phyloP scores from a whole-genome alignment of 2,888 invertebrate genomes.

The Tricholauxania praeusta region DNA sequence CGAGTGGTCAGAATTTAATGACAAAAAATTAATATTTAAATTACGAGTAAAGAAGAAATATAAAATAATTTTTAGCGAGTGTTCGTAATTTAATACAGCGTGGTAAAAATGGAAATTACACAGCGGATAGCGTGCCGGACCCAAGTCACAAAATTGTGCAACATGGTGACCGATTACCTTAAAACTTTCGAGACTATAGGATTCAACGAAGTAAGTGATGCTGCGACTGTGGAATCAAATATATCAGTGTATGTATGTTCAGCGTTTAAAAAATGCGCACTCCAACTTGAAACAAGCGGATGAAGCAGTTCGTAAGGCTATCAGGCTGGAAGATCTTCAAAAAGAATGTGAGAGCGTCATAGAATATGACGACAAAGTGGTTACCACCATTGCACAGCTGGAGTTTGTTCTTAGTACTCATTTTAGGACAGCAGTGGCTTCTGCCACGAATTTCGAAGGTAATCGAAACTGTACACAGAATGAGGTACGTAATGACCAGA shows the following conservation, averaged over 20 bases:
- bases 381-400: constrained; percentile 27
- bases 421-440: constrained; percentile 1
- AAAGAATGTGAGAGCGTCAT: constrained; percentile 32
- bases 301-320: constrained; percentile 24
- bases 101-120: constrained; percentile 25
- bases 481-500: neutral
- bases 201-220: constrained; percentile 12
- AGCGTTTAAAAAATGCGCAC: constrained; percentile 27
- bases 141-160: constrained; percentile 36
- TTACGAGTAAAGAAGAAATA: neutral
- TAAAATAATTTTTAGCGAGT: neutral
- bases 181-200: constrained; percentile 30
- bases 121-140: constrained; percentile 21
- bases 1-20: neutral
- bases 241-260: neutral
- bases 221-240: neutral
- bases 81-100: too few species aligned
- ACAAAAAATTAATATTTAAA: neutral
- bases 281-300: constrained; percentile 37
- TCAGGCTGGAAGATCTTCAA: constrained; percentile 26
- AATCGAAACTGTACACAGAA: neutral
- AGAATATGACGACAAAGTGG: constrained; percentile 37
- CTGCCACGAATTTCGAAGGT: neutral
- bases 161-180: constrained; percentile 30
- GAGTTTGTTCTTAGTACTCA: constrained; percentile 21